Conservation (phyloP, 2,888 invertebrate genomes). For the Coenonympha arcania region DNA sequence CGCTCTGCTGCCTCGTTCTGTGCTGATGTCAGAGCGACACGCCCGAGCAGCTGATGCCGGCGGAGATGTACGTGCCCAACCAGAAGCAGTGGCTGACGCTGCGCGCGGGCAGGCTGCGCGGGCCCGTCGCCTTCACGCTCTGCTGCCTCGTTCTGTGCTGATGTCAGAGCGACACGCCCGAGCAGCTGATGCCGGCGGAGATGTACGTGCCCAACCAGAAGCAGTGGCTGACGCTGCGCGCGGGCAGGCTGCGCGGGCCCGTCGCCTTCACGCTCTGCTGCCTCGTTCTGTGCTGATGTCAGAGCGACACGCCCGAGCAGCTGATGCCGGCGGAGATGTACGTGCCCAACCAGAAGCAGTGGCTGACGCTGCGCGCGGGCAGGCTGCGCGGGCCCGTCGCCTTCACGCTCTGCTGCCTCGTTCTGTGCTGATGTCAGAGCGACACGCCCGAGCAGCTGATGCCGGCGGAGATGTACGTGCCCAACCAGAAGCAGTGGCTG, state of each 20-base stretch:
- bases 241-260: slow-evolving; percentile 64
- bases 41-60: too few relatives aligned
- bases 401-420: slow-evolving; percentile 55
- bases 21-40: too few relatives aligned
- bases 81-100: too few relatives aligned
- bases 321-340: slow-evolving; percentile 94
- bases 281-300: slow-evolving; percentile 29
- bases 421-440: slow-evolving; percentile 22
- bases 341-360: slow-evolving; percentile 91
- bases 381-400: slow-evolving; percentile 55
- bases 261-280: slow-evolving; percentile 57
- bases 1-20: too few relatives aligned
- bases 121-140: too few relatives aligned
- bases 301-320: too few relatives aligned
- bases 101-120: too few relatives aligned
- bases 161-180: too few relatives aligned
- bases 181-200: slow-evolving; percentile 86
- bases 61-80: too few relatives aligned
- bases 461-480: slow-evolving; percentile 95
- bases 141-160: too few relatives aligned
- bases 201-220: slow-evolving; percentile 95
- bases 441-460: slow-evolving; percentile 80
- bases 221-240: slow-evolving; percentile 87
- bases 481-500: slow-evolving; percentile 92
- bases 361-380: slow-evolving; percentile 84